phyloP scores from a whole-genome alignment of 2,888 invertebrate species.

The Pristionchus fissidentatus region DNA sequence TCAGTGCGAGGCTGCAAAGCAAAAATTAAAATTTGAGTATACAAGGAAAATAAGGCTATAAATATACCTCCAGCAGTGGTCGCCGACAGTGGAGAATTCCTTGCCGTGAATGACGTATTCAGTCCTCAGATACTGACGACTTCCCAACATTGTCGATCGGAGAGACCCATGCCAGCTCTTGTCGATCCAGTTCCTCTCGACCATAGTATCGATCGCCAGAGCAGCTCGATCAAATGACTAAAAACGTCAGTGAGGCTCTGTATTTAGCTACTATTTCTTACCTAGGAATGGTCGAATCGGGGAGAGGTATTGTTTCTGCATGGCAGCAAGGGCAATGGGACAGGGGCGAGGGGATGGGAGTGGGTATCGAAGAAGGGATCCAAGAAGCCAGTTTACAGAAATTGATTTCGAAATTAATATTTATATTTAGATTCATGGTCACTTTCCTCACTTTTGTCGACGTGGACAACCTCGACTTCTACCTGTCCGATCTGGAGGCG shows the following conservation, averaged over 20 bases:
- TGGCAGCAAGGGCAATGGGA: too few species aligned
- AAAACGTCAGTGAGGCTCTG: too few species aligned
- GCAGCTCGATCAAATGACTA: background rate
- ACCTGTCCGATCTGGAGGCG: constrained; percentile 11
- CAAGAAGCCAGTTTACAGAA: too few species aligned
- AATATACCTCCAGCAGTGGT: background rate
- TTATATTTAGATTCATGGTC: constrained; percentile 22
- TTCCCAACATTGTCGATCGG: background rate
- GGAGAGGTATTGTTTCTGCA: too few species aligned
- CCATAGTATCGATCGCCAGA: background rate
- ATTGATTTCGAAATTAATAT: background rate
- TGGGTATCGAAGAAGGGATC: too few species aligned
- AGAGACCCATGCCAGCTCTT: background rate
- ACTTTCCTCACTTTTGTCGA: constrained; percentile 17
- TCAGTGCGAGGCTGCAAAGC: background rate
- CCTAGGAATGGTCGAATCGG: too few species aligned
- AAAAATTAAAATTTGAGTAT: background rate
- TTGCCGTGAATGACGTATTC: too few species aligned
- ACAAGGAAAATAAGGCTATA: background rate
- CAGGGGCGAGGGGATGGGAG: too few species aligned
- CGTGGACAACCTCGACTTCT: constrained; percentile 12
- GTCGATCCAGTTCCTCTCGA: background rate
- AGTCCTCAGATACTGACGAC: background rate
- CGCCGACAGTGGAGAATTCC: background rate
- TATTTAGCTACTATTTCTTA: too few species aligned